These are phyloP conservation scores for Synergus umbraculus DNA, from an alignment of 2,888 invertebrate genomes.

Conservation along the genomic window DNA sequence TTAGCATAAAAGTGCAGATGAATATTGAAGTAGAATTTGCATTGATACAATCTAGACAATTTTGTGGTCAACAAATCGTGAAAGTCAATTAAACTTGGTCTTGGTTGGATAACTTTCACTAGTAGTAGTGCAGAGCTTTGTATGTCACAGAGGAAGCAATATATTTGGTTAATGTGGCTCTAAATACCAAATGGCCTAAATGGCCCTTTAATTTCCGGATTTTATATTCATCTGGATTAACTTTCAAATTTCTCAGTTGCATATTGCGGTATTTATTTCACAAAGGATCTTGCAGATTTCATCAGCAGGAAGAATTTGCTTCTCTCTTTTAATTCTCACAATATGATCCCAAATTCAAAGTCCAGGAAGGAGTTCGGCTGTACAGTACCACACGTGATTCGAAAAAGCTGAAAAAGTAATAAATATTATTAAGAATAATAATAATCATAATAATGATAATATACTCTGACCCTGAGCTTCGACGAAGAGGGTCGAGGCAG, in stretches of 20 bases:
- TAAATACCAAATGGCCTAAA: not conserved
- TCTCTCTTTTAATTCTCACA: constrained; percentile 6
- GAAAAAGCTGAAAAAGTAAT: not conserved
- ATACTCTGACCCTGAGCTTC: constrained; percentile 10
- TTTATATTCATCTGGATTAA: not conserved
- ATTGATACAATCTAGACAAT: not conserved
- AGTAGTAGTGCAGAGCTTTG: not conserved
- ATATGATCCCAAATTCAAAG: constrained; percentile 10
- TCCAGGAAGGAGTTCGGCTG: constrained; percentile 14
- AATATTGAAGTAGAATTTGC: not conserved
- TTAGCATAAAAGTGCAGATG: not conserved
- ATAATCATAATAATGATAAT: constrained; percentile 14
- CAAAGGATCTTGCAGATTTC: not conserved
- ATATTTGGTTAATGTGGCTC: constrained; percentile 5
- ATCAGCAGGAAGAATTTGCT: not conserved
- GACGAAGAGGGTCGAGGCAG: constrained; percentile 26
- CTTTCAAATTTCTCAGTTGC: not conserved
- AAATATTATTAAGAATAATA: constrained; percentile 12
- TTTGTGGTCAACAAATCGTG: constrained; percentile 29
- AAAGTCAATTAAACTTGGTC: constrained; percentile 18
- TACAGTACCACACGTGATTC: not conserved
- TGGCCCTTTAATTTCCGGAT: constrained; percentile 1
- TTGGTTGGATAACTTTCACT: constrained; percentile 26
- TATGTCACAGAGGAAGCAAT: constrained; percentile 18
- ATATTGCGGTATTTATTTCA: not conserved